Base-by-base conservation (phyloP, 2,888 invertebrate genomes). In the Xestia rhomboidea region DNA sequence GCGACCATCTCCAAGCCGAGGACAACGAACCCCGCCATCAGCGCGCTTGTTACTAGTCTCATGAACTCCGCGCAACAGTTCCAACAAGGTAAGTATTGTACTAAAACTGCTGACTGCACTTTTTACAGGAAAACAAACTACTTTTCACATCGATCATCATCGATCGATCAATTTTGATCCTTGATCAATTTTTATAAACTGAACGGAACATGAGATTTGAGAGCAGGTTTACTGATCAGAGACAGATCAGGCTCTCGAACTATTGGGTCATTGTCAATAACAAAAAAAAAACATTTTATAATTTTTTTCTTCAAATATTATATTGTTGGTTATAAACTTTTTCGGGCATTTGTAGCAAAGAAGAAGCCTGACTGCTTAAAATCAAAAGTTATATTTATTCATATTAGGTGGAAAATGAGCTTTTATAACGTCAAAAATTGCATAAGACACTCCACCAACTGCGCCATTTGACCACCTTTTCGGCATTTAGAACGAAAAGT, bases 31-130 rank as follows among this genome's bases (percentile, higher is more conserved):
- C 97, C 98, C 51, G 98, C 98, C 77, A 98, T 98, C 88, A 98
- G 97, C 92, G 98, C 98, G 70, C 97, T 98, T 87, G 98, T 98
- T 82, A 98, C 98, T 83, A 98, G 98, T 92, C 97, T 98, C 60
- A 98, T 98, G 98, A 98, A 98, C 92, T 98, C 98, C 15, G 98
- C 98, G 63, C 98, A 98, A 93, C 98, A 98, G 92, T 98, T 98
- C 93, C 98, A 98, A 92, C 98, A 98, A 95, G 97, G 97, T 97
- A 89, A 87, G 83, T 86, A 68, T 73, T 54, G 24, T 70, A n/a
- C 15, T 44, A 0, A 34, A 44, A 44, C 18, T 74, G 7, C 8
- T 2, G 2, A 41, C n/a, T 27, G 18, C 57, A 15, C 8, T 30
- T 60, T 76, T 15, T 30, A n/a, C 27, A 30, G 21, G 15, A 38